Base-by-base conservation (phyloP, 2,113 vertebrate genomes). In the Galbula dea region DNA sequence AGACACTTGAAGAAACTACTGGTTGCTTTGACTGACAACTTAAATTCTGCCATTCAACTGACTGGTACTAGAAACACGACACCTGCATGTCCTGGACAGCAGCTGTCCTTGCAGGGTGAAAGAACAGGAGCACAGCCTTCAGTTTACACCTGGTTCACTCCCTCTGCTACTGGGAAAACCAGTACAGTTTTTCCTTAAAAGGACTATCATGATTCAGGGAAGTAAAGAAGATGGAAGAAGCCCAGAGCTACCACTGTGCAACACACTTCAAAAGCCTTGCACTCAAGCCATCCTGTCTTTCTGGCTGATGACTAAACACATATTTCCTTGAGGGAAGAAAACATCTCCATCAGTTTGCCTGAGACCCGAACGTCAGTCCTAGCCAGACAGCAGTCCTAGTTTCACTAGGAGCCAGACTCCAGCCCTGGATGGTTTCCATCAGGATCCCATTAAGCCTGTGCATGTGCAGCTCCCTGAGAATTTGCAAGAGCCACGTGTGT, bases 371-470 rank as follows among this genome's bases (percentile, higher is more conserved):
- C 8, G 9, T 76, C 82, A 91, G 55, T 59, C 59, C 55, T n/a
- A 91, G 91, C 78, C 91, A 94, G 94, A 92, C 91, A 89, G 75
- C 87, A 96, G 91, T 48, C 89, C 87, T 85, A 62, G 46, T 77
- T 90, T 95, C 75, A 89, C 67, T 61, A 81, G 92, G 67, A 89
- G 91, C 79, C 95, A 96, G 95, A 94, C 83, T 94, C 78, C 68
- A 96, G 78, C 51, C 59, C 89, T 96, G 93, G 78, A 94, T 86
- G 63, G 43, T 51, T 87, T 96, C 95, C 96, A 94, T 92, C 67
- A 90, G 39, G 83, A 85, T 89, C 92, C 84, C 75, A 88, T 95
- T 91, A 95, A 85, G 75, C 52, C 72, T 59, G 58, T 83, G 75
- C 84, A 92, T 83, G 74, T 90, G 67, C 63, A 92, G 81, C 75